A percentile compares a stretch with the other conserved stretches of the same genome.
Conservation (phyloP, 2,888 invertebrate species). For the Chelonus formosanus region DNA sequence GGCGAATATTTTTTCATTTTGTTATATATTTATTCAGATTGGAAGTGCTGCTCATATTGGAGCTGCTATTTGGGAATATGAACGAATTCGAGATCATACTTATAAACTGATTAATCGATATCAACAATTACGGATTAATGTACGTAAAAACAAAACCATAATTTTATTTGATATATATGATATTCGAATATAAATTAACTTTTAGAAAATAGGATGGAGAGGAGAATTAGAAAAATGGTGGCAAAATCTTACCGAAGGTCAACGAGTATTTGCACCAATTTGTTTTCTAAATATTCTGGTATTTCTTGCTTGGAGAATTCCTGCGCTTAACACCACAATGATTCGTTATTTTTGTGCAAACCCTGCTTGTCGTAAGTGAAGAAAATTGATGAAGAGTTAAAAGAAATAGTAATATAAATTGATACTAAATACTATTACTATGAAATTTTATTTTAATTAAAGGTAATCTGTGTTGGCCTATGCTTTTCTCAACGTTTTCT, state of each 20-base stretch:
- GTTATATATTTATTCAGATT: slow-evolving; percentile 67
- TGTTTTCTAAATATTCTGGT: slow-evolving; percentile 81
- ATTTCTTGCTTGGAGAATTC: slow-evolving; percentile 84
- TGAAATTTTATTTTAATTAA: slow-evolving; percentile 51
- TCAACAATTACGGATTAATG: slow-evolving; percentile 40
- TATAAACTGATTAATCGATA: slow-evolving; percentile 47
- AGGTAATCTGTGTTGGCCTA: slow-evolving; percentile 83
- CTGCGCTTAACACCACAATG: slow-evolving; percentile 77
- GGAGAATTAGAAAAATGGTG: slow-evolving; percentile 71
- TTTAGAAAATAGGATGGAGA: slow-evolving; percentile 55
- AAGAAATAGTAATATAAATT: not conserved
- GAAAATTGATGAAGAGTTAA: not conserved
- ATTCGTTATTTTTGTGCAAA: slow-evolving; percentile 85
- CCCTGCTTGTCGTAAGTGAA: slow-evolving; percentile 77
- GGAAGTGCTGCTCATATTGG: slow-evolving; percentile 76
- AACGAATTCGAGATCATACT: slow-evolving; percentile 67
- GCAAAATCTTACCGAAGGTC: slow-evolving; percentile 76
- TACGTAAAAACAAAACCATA: slow-evolving; percentile 38
- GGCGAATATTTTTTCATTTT: slow-evolving; percentile 51
- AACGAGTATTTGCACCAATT: slow-evolving; percentile 83
- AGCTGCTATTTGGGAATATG: slow-evolving; percentile 90
- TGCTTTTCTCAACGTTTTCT: slow-evolving; percentile 94
- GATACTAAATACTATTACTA: slow-evolving; percentile 20
- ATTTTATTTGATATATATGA: too few relatives aligned
- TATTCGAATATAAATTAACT: slow-evolving; percentile 17